Evolutionary conservation across 92 coral and sea anemone genomes (phyloP).

Genomic region (Epizoanthus illoricatus): DNA sequence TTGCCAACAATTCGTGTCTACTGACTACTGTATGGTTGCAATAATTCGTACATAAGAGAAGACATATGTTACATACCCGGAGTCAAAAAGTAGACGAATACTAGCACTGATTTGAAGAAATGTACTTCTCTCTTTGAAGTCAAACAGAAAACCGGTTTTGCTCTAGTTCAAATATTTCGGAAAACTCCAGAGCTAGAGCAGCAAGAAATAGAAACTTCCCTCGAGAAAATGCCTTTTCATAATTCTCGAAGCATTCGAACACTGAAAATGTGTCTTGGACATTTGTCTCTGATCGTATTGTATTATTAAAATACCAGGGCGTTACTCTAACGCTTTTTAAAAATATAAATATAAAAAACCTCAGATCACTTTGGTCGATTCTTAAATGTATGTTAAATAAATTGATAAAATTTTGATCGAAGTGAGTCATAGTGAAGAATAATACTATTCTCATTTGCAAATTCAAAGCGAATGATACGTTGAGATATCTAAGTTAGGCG

Average conservation of each 20-base stretch:
- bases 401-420: background rate
- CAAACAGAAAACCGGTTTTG: background rate
- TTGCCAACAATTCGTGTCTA: conserved; percentile 6
- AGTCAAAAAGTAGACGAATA: conserved; percentile 19
- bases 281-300: conserved; percentile 3
- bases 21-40: background rate
- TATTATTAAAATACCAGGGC: conserved; percentile 29
- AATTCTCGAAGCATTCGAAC: background rate
- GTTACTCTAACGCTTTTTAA: conserved; percentile 43
- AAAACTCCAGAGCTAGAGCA: background rate
- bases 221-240: background rate
- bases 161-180: background rate
- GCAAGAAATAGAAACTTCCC: background rate
- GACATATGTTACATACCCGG: background rate
- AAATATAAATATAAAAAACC: conserved; percentile 16
- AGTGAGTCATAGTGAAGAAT: background rate
- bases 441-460: conserved; percentile 4
- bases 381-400: background rate
- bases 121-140: conserved; percentile 17
- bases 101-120: background rate
- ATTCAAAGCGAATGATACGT: background rate
- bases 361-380: conserved; percentile 11
- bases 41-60: background rate
- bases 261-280: background rate
- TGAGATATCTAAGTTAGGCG: conserved; percentile 15